A percentile compares a stretch with the other conserved stretches of the same genome.
These are phyloP conservation scores for Automeris io DNA, from an alignment of 2,888 invertebrate species.

Conservation along the genomic window DNA sequence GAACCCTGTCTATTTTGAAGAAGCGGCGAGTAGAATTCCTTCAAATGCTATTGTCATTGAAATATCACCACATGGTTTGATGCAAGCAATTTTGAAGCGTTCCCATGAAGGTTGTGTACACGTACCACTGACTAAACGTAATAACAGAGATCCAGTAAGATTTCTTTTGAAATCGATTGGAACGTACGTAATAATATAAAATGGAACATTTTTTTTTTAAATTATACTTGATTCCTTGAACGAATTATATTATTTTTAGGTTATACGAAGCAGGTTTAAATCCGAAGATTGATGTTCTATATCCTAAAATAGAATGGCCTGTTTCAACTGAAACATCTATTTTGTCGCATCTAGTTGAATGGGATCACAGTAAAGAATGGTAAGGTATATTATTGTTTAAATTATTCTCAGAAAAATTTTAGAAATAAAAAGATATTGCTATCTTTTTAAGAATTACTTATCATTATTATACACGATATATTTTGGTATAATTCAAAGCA, in stretches of 20 bases:
- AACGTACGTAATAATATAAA: slow-evolving; percentile 51
- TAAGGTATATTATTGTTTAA: too few species aligned
- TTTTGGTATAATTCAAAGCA: too few species aligned
- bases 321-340: slow-evolving; percentile 90
- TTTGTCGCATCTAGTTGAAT: slow-evolving; percentile 85
- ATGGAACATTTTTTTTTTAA: background rate
- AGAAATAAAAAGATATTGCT: too few species aligned
- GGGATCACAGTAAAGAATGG: slow-evolving; percentile 87
- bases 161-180: slow-evolving; percentile 75
- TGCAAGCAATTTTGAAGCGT: slow-evolving; percentile 10
- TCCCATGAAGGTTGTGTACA: slow-evolving; percentile 80
- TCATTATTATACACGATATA: too few species aligned
- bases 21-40: slow-evolving; percentile 84
- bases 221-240: background rate
- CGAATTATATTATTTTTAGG: slow-evolving; percentile 43
- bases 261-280: slow-evolving; percentile 84
- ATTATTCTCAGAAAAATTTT: too few species aligned
- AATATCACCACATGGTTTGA: slow-evolving; percentile 9
- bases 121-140: slow-evolving; percentile 82
- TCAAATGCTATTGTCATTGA: slow-evolving; percentile 80
- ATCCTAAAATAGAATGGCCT: slow-evolving; percentile 83
- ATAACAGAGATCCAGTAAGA: slow-evolving; percentile 73
- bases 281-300: slow-evolving; percentile 82
- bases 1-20: slow-evolving; percentile 83
- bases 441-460: too few species aligned